Conservation (phyloP, 2,113 vertebrate species). For the Rhombomys opimus region DNA sequence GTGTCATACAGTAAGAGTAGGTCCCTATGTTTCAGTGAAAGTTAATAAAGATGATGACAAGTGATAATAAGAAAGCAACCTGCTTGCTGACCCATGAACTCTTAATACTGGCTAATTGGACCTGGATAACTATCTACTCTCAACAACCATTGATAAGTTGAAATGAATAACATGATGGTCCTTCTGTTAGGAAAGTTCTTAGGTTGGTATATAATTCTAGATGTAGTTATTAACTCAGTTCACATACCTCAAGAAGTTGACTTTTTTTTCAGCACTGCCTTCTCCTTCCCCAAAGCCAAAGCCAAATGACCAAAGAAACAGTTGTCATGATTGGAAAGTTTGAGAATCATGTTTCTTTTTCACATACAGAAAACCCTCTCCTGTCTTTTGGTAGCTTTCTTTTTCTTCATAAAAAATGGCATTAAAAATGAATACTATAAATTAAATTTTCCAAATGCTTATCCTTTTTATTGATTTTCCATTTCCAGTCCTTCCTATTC, state of each 20-base stretch:
- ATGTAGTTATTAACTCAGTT: background rate
- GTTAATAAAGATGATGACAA: background rate
- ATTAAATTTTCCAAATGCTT: background rate
- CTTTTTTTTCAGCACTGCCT: slow-evolving; percentile 12
- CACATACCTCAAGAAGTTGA: background rate
- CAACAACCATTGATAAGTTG: background rate
- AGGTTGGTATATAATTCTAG: background rate
- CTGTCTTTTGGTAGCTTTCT: background rate
- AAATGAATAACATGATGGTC: slow-evolving; percentile 4
- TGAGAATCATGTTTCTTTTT: background rate
- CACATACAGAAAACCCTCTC: background rate
- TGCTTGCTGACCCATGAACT: background rate
- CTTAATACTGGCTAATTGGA: background rate
- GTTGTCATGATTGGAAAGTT: background rate
- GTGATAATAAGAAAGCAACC: background rate
- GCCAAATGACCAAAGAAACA: background rate
- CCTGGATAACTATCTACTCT: background rate
- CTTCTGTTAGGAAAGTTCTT: background rate
- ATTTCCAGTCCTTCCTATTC: background rate
- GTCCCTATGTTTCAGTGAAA: background rate
- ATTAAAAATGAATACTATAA: slow-evolving; percentile 1
- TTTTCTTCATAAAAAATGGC: background rate
- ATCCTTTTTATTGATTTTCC: background rate
- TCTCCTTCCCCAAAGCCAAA: background rate
- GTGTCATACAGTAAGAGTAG: background rate